These are phyloP conservation scores for Anaspis maculata DNA, from an alignment of 2,888 invertebrate species.

Conservation along the genomic window DNA sequence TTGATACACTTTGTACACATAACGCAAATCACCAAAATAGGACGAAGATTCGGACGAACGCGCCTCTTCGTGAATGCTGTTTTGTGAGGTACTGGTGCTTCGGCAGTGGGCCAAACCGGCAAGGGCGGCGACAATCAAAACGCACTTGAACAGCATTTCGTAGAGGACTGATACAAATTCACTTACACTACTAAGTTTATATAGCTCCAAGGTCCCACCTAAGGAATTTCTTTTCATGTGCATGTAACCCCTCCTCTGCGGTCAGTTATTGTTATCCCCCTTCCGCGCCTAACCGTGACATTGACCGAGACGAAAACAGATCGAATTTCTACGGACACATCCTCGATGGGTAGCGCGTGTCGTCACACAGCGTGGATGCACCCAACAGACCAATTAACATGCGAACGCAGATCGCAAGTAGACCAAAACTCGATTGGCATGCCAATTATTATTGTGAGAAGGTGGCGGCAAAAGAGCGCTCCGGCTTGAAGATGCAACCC, in stretches of 20 bases:
- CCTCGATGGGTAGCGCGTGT: constrained; percentile 25
- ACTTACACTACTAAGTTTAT: constrained; percentile 39
- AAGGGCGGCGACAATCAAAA: constrained; percentile 49
- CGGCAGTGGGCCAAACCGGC: constrained; percentile 45
- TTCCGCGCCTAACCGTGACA: constrained; percentile 22
- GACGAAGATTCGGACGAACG: constrained; percentile 32
- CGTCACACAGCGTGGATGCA: constrained; percentile 23
- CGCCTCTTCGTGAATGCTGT: constrained; percentile 33
- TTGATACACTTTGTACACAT: constrained; percentile 71
- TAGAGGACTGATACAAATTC: constrained; percentile 37
- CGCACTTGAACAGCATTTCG: constrained; percentile 51
- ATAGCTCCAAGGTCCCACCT: constrained; percentile 33
- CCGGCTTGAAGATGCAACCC: too few species aligned
- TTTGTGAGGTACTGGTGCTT: too few species aligned
- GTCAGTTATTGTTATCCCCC: constrained; percentile 14
- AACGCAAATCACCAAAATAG: constrained; percentile 58
- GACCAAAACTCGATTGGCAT: constrained; percentile 30
- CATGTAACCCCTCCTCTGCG: constrained; percentile 18
- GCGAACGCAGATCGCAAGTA: constrained; percentile 31
- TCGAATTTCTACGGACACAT: constrained; percentile 30
- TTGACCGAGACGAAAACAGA: constrained; percentile 35
- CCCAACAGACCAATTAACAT: constrained; percentile 27
- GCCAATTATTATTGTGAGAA: constrained; percentile 20
- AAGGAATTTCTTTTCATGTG: constrained; percentile 31
- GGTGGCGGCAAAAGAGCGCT: too few species aligned